Evolutionary conservation across 92 coral and sea anemone genomes (phyloP).

Genomic region (Galaxea fascicularis): DNA sequence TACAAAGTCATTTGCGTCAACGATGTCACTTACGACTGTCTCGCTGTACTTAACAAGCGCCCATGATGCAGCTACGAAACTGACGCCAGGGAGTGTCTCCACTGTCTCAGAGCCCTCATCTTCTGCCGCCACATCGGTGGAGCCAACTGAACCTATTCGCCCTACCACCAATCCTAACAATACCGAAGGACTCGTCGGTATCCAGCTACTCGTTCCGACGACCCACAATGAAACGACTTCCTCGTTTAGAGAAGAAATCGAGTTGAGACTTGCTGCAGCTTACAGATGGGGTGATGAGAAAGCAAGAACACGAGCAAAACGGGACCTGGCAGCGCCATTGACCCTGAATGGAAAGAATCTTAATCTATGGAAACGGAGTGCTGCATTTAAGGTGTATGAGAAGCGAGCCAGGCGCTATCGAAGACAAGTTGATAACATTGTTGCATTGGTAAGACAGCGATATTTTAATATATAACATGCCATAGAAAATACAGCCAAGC

Average conservation of each 20-base stretch:
- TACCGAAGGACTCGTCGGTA: constrained; percentile 65
- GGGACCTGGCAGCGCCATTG: constrained; percentile 3
- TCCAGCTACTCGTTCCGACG: constrained; percentile 58
- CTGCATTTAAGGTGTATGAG: constrained; percentile 15
- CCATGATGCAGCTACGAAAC: background rate
- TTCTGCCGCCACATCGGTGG: background rate
- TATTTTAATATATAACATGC: background rate
- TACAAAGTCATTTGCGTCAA: background rate
- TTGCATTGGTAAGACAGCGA: constrained; percentile 51
- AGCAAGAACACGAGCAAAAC: constrained; percentile 22
- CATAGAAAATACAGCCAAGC: no score
- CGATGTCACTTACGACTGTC: background rate
- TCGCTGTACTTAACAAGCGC: background rate
- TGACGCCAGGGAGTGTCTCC: background rate
- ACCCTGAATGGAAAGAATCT: background rate
- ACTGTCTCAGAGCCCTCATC: background rate
- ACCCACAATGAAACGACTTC: constrained; percentile 32
- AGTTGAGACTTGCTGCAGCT: constrained; percentile 42
- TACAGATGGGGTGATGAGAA: constrained; percentile 53
- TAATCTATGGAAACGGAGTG: constrained; percentile 19
- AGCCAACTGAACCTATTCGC: constrained; percentile 30
- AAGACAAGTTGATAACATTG: constrained; percentile 58
- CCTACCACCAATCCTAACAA: constrained; percentile 44
- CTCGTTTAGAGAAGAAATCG: constrained; percentile 48
- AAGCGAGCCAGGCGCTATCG: constrained; percentile 37